Evolutionary conservation across 2,113 vertebrate genomes (phyloP), one percentile per base, ranked within the genome.

Genomic region (Tachysurus fulvidraco): DNA sequence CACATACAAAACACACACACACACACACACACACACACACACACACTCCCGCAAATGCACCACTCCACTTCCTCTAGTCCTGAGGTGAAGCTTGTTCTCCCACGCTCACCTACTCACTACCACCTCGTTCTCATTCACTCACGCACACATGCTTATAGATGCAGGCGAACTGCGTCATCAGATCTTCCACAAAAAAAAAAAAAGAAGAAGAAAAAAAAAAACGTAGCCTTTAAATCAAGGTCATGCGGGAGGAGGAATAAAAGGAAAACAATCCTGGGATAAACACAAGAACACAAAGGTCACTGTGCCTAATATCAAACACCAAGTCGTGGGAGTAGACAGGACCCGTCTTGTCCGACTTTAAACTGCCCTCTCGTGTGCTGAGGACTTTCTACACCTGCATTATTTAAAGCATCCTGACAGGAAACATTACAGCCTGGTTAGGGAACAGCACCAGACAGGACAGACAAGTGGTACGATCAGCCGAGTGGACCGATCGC

Each of bases 41-140:
- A 81, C 77, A 54, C 57, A 12, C 71, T n/a, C 30, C 57, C 14
- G 21, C 19, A 84, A 44, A 84, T 44, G 55, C 82, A 84, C 59
- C 74, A 64, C 85, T 77, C 57, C 46, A 30, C 30, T 59, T 59
- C 73, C 85, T 80, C 69, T 30, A 69, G 30, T 84, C 85, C 84
- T 46, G 19, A 67, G 65, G 85, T 69, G 44, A 52, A 85, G 83
- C 86, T 78, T 71, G 17, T 64, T 67, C 83, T 87, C 83, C 80
- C 80, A 88, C 52, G 1, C 80, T 86, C 76, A n/a, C 85, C 87
- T 83, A 86, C 90, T 76, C 84, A 12, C 46, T 11, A 79, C 62
- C 65, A 74, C 74, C 80, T 50, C 44, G 36, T 62, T 9, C 5
- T 52, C 69, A 52, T 54, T 54, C 81, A 65, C 76, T 46, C 54